phyloP scores from a whole-genome alignment of 2,888 invertebrate genomes.

The Perithous albicinctus region DNA sequence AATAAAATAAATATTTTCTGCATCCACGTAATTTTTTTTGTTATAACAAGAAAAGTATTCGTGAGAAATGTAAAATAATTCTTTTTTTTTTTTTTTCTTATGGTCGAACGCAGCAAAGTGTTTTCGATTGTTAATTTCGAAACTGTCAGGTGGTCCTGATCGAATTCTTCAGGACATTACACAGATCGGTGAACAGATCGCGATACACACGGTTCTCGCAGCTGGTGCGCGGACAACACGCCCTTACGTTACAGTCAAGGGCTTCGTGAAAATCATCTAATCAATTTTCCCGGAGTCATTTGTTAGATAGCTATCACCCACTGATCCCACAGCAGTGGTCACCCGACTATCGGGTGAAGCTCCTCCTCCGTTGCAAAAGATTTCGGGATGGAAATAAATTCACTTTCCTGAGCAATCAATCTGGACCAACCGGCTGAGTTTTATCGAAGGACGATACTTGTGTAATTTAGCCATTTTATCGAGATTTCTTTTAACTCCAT shows the following conservation, averaged over 20 bases:
- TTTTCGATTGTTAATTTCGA: background rate
- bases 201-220: slow-evolving; percentile 67
- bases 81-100: background rate
- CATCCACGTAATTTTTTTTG: no score
- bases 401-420: slow-evolving; percentile 27
- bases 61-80: background rate
- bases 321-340: background rate
- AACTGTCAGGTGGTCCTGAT: slow-evolving; percentile 65
- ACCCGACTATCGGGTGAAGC: background rate
- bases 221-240: slow-evolving; percentile 57
- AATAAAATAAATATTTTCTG: no score
- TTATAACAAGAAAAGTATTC: background rate
- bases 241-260: slow-evolving; percentile 47
- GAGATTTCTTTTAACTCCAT: background rate
- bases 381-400: slow-evolving; percentile 13
- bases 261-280: slow-evolving; percentile 76
- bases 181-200: slow-evolving; percentile 75
- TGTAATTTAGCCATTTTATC: background rate
- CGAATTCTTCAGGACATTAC: slow-evolving; percentile 78
- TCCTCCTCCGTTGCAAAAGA: slow-evolving; percentile 1
- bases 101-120: background rate
- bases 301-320: slow-evolving; percentile 59
- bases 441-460: background rate
- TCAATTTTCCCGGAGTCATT: slow-evolving; percentile 73
- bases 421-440: background rate